Percentiles rank a stretch among this genome's conserved stretches.
Conservation (phyloP, 2,113 vertebrate species). For the Electrona antarctica region DNA sequence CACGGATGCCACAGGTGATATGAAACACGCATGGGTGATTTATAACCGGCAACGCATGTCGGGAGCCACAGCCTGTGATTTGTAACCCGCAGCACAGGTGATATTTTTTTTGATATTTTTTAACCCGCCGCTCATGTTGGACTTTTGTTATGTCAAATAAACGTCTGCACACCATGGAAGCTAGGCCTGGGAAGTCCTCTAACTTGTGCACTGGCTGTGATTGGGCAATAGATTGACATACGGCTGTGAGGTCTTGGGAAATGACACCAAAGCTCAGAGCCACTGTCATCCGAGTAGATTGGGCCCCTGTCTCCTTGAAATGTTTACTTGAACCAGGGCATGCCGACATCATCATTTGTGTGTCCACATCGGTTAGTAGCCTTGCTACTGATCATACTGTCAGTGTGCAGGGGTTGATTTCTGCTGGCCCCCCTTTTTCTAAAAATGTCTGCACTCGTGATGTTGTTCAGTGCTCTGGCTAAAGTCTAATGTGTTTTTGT, state of each 20-base stretch:
- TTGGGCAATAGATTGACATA: slow-evolving; percentile 25
- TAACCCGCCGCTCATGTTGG: too few species aligned
- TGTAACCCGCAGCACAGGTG: too few species aligned
- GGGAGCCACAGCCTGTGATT: too few species aligned
- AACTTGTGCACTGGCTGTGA: neutral
- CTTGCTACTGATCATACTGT: too few species aligned
- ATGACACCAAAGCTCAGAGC: slow-evolving; percentile 34
- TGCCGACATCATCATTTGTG: neutral
- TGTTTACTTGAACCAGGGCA: slow-evolving; percentile 10
- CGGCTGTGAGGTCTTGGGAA: slow-evolving; percentile 28
- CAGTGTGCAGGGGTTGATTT: neutral
- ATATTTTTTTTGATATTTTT: too few species aligned
- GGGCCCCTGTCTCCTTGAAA: neutral
- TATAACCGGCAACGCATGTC: too few species aligned
- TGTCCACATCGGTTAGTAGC: too few species aligned
- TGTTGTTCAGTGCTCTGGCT: neutral
- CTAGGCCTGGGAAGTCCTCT: neutral
- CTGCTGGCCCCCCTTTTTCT: neutral
- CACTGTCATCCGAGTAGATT: slow-evolving; percentile 5
- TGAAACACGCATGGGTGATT: too few species aligned
- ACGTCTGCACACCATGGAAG: too few species aligned
- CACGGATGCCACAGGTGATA: too few species aligned
- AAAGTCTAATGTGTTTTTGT: slow-evolving; percentile 11
- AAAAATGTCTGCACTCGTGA: neutral
- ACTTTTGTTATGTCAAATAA: too few species aligned